A percentile compares a stretch with the other conserved stretches of the same genome.
These are phyloP conservation scores for Collichthys lucidus DNA, from an alignment of 2,113 vertebrate species.

Conservation along the genomic window DNA sequence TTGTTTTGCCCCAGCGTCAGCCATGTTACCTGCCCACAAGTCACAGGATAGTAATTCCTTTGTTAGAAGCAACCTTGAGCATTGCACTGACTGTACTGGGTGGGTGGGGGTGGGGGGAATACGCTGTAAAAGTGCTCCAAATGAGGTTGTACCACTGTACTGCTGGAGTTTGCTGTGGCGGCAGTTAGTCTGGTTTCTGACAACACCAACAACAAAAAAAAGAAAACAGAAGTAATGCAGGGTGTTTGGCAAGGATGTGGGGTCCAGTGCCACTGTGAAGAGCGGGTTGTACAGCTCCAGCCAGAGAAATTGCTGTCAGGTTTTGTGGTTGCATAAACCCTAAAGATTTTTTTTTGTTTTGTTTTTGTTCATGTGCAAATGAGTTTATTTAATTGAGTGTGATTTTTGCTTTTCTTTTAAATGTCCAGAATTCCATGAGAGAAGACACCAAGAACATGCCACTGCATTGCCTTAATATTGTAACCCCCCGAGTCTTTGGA, in stretches of 20 bases:
- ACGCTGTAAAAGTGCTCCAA: slow-evolving; percentile 31
- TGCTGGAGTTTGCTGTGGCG: slow-evolving; percentile 30
- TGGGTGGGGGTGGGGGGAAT: background rate
- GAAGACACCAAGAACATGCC: slow-evolving; percentile 75
- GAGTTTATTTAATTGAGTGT: slow-evolving; percentile 72
- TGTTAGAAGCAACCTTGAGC: slow-evolving; percentile 71
- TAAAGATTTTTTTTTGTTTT: slow-evolving; percentile 23
- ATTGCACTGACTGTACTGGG: slow-evolving; percentile 76
- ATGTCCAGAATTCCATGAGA: slow-evolving; percentile 66
- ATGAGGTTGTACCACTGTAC: slow-evolving; percentile 35
- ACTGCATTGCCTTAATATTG: slow-evolving; percentile 87
- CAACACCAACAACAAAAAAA: background rate
- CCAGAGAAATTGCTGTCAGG: slow-evolving; percentile 38
- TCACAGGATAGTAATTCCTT: slow-evolving; percentile 52
- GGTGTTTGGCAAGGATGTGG: slow-evolving; percentile 1
- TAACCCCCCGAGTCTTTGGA: slow-evolving; percentile 60
- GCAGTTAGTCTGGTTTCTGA: slow-evolving; percentile 24
- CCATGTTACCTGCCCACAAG: slow-evolving; percentile 43
- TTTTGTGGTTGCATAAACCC: slow-evolving; percentile 49
- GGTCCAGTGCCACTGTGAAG: slow-evolving; percentile 34
- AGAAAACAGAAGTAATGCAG: background rate
- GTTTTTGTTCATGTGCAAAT: slow-evolving; percentile 50
- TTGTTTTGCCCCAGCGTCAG: slow-evolving; percentile 71
- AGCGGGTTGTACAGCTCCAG: slow-evolving; percentile 16
- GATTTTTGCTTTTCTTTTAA: slow-evolving; percentile 46